A percentile compares a stretch with the other conserved stretches of the same genome.
Conservation (phyloP, 2,797 vertebrate genomes). For the Carapus acus region DNA sequence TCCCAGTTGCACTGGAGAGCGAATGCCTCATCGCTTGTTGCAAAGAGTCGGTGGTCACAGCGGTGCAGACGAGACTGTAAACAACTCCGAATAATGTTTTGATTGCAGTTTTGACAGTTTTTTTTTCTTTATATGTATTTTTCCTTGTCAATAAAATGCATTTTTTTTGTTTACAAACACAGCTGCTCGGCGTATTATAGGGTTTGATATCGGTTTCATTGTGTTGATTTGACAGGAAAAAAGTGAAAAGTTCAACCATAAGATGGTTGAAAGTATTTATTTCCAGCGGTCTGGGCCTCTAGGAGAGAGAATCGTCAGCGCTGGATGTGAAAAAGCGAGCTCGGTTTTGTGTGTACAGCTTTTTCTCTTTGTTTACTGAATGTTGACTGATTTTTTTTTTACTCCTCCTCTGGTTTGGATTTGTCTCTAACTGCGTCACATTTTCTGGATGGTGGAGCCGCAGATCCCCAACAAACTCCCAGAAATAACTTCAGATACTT, state of each 20-base stretch:
- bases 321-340: constrained; percentile 5
- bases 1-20: too few species aligned
- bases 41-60: neutral
- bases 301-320: neutral
- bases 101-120: neutral
- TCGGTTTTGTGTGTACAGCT: constrained; percentile 17
- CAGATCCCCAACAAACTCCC: constrained; percentile 29
- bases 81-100: neutral
- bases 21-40: too few species aligned
- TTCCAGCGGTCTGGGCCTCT: too few species aligned
- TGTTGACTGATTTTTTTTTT: constrained; percentile 12
- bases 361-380: constrained; percentile 14
- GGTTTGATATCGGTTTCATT: too few species aligned
- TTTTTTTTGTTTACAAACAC: too few species aligned
- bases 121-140: neutral
- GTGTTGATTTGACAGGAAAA: neutral
- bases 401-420: constrained; percentile 1
- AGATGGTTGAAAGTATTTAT: neutral
- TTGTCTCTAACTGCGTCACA: neutral
- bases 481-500: constrained; percentile 27
- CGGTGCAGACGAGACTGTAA: neutral
- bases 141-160: neutral
- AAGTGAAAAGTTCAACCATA: neutral
- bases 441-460: constrained; percentile 39
- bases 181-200: too few species aligned